These are phyloP conservation scores for Synaphobranchus kaupii DNA, from an alignment of 2,797 vertebrate genomes.

Conservation along the genomic window DNA sequence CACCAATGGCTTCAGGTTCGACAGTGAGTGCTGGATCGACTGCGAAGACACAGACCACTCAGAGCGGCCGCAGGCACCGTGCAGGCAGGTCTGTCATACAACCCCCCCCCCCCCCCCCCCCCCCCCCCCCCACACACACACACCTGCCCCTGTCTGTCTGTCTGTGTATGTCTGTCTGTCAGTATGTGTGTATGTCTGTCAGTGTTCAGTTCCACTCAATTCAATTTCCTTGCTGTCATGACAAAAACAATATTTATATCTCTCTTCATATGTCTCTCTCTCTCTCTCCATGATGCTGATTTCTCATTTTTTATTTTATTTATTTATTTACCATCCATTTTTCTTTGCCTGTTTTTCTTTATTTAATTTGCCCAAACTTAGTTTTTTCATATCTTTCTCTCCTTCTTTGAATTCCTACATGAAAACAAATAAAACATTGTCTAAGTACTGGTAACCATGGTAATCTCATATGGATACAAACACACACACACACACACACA, in stretches of 20 bases:
- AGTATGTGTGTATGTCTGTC: not conserved
- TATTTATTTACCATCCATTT: not conserved
- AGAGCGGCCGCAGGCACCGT: conserved; percentile 71
- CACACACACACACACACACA: conserved; percentile 12
- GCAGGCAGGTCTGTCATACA: conserved; percentile 78
- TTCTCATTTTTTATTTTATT: not conserved
- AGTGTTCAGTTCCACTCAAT: not conserved
- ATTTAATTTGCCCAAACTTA: not conserved
- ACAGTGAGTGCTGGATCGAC: conserved; percentile 90
- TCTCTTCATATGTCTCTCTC: not conserved
- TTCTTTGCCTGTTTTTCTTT: not conserved
- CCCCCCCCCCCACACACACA: not conserved
- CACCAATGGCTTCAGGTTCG: conserved; percentile 90
- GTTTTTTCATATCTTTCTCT: not conserved
- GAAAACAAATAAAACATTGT: not conserved
- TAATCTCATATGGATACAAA: not conserved
- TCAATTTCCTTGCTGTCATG: not conserved
- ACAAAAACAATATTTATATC: not conserved
- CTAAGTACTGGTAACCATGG: not conserved
- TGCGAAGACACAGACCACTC: conserved; percentile 79
- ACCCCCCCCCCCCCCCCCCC: conserved; percentile 45
- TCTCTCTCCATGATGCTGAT: not conserved
- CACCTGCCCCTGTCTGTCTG: not conserved
- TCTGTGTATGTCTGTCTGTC: not conserved
- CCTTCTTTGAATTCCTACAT: not conserved